Conservation (phyloP, 1,140 invertebrate genomes). For the Macrobrachium rosenbergii region DNA sequence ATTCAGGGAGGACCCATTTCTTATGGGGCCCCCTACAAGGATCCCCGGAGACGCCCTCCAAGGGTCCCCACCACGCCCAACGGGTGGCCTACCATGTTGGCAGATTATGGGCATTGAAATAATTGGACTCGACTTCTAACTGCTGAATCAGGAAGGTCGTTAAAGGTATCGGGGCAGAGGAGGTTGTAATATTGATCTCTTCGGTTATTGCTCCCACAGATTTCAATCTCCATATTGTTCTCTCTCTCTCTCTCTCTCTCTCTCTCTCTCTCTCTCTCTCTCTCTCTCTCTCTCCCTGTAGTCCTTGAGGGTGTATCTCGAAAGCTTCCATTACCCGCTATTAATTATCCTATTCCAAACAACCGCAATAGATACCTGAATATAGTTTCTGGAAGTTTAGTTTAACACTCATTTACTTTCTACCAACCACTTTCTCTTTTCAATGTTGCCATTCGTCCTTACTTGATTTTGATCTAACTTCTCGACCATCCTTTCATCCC, state of each 20-base stretch:
- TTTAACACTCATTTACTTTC: no score
- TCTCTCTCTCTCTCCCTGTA: no score
- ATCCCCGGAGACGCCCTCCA: conserved; percentile 54
- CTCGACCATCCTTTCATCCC: no score
- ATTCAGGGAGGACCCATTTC: conserved; percentile 58
- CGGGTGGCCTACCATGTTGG: conserved; percentile 51
- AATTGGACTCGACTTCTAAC: conserved; percentile 60
- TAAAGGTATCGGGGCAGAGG: conserved; percentile 29
- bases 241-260: background rate
- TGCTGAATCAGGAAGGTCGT: conserved; percentile 62
- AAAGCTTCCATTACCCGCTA: no score
- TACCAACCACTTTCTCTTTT: no score
- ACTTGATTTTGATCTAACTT: no score
- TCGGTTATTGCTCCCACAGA: conserved; percentile 10
- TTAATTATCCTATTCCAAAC: no score
- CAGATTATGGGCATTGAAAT: conserved; percentile 62
- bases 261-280: conserved; percentile 4
- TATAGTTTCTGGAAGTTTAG: no score
- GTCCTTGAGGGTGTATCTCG: no score
- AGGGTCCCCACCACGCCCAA: conserved; percentile 47
- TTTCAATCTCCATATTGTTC: conserved; percentile 16
- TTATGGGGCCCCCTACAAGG: conserved; percentile 49
- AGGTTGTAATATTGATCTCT: conserved; percentile 38
- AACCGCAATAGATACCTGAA: no score
- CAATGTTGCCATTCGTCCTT: no score